Base-by-base conservation (phyloP, 1,140 invertebrate genomes). In the Helicoverpa zea region DNA sequence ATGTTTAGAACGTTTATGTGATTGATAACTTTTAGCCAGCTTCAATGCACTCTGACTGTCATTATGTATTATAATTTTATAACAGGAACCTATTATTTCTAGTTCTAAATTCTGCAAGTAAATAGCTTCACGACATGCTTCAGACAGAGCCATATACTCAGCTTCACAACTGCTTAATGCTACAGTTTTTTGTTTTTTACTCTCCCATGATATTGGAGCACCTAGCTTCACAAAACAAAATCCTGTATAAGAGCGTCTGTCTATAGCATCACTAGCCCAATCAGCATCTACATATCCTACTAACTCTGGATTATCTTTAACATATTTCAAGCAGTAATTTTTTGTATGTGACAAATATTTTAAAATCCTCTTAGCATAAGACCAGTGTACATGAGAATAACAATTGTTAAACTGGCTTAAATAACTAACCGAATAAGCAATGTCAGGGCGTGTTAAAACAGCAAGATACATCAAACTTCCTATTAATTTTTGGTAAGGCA, bases 201-300 rank as follows among this genome's bases (percentile, higher is more conserved):
- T 49, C 4, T 68, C 64, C 43, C 43, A 68, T 51, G 64, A 68
- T 23, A 68, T 23, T 9, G 43, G 43, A 51, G 64, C 1, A 12
- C 47, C 47, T 11, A 10, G 13, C 9, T 49, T 49, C 10, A 7
- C 13, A 13, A 49, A 68, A 23, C 64, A 68, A 51, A 68, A 68
- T 2, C 64, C 64, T 51, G 64, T 49, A 90, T 81, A 68, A 0
- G 64, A 68, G 0, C 43, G 43, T 23, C 64, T 68, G 11, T 68
- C 64, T 51, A 1, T 23, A 0, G 47, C 7, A 23, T 68, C 64
- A 49, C 43, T 49, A 12, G 30, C 64, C 64, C 64, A 68, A 51
- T 91, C 89, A 49, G 89, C 85, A 84, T 93, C 88, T 14, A 75
- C 80, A 80, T 73, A 84, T 59, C 83, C 83, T 51, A 59, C 43